Evolutionary conservation across 53 echinoderm and acorn worm species (phyloP).

Genomic region (Henricia sp.): DNA sequence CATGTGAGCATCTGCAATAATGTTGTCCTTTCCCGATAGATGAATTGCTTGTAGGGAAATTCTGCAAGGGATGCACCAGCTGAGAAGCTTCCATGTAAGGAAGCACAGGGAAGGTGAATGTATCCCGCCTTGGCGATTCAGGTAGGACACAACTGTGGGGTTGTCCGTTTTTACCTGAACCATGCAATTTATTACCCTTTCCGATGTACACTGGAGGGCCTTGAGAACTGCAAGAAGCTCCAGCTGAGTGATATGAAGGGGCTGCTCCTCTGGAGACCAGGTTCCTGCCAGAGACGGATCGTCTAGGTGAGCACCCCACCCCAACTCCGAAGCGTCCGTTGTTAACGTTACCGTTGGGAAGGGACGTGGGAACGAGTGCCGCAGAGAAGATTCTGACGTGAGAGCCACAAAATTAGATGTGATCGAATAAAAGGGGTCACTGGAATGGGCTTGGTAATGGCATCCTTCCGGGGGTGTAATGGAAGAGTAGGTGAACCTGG

Average conservation of each 20-base stretch:
- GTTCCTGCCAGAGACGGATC: not conserved
- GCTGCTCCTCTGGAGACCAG: not conserved
- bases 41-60: not conserved
- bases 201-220: not conserved
- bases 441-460: constrained; percentile 6
- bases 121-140: constrained; percentile 51
- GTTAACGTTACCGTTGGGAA: not conserved
- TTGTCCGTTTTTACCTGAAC: constrained; percentile 50
- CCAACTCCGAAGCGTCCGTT: constrained; percentile 33
- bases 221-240: constrained; percentile 8
- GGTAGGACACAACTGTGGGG: constrained; percentile 59
- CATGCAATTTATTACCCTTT: not conserved
- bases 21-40: constrained; percentile 8
- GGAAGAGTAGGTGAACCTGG: constrained; percentile 43
- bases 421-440: not conserved
- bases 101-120: constrained; percentile 21
- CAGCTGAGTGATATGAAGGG: constrained; percentile 8
- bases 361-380: not conserved
- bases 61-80: constrained; percentile 35
- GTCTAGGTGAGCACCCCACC: constrained; percentile 27
- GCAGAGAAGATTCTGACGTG: not conserved
- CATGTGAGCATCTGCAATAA: not conserved
- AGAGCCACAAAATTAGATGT: constrained; percentile 6
- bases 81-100: constrained; percentile 21
- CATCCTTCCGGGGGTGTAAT: constrained; percentile 8